Evolutionary conservation across 2,888 invertebrate species (phyloP), one percentile per base, ranked within the genome.

Genomic region (Apamea anceps): DNA sequence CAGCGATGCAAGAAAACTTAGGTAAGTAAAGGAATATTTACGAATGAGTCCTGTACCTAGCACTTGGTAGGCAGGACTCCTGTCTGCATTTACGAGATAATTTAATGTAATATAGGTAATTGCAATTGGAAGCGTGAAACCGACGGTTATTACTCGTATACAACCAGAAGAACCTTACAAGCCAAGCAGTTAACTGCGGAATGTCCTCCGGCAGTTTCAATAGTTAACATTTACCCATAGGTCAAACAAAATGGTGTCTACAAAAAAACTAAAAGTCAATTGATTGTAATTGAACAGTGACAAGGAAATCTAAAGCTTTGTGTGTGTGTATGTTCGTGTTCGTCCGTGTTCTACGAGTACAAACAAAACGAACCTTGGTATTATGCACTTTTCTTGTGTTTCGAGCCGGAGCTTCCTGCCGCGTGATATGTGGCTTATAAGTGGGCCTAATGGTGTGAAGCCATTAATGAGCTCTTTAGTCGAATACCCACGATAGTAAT

Each of bases 281-380:
- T 15, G 51, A 81, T 60, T 81, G 42, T 72, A 51, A 72, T 80
- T 32, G 21, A n/a, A 45, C 45, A 65, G 15, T 48, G 57, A 60
- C 73, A 66, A 48, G 66, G 51, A 60, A 73, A 60, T 25, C 28
- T 48, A n/a, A 37, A 81, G 28, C 37, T 73, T 81, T 72, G 25
- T 42, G 42, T 42, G 42, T 7, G 42, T 42, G 42, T n/a, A n/a
- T n/a, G n/a, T n/a, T n/a, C n/a, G n/a, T 42, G 42, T 42, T 42
- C 42, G 42, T 42, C 42, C 42, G 6, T 51, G 13, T 0, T 21
- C 21, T n/a, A 25, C 12, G 32, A 32, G 32, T 32, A 32, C 32
- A 45, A 76, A 77, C 42, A 42, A 8, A 6, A 32, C n/a, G 4
- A 45, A 66, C 65, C 45, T 45, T 66, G 45, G 1, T n/a, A 32